Percentiles rank a stretch among this genome's conserved stretches.
phyloP scores from a whole-genome alignment of 35 echinoderm and acorn worm species.

The Heliocidaris erythrogramma region DNA sequence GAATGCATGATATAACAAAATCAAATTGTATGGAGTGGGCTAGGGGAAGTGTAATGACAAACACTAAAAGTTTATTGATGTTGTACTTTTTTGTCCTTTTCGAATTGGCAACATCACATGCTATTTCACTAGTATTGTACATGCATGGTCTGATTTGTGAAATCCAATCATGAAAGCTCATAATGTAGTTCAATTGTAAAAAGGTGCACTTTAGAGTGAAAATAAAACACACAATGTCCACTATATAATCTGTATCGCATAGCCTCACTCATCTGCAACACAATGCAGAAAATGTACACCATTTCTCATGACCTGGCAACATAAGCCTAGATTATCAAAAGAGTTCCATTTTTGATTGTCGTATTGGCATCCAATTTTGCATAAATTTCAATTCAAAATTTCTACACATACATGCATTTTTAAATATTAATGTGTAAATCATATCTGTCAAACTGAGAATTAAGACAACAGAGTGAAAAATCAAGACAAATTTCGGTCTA shows the following conservation, averaged over 20 bases:
- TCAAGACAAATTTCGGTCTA: too few relatives aligned
- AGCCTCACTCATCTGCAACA: background rate
- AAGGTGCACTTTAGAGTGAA: background rate
- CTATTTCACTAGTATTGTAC: background rate
- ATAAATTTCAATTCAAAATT: too few relatives aligned
- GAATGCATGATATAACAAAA: background rate
- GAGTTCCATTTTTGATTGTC: too few relatives aligned
- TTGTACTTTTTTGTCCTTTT: too few relatives aligned
- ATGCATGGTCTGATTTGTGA: background rate
- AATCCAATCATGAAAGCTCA: background rate
- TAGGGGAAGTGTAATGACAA: background rate
- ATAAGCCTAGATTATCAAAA: too few relatives aligned
- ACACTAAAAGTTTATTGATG: background rate
- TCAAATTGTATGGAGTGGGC: background rate
- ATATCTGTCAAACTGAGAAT: too few relatives aligned
- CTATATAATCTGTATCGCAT: background rate
- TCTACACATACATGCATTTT: too few relatives aligned
- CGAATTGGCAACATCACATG: background rate
- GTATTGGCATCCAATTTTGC: too few relatives aligned
- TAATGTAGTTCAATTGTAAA: background rate
- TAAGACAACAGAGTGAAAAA: too few relatives aligned
- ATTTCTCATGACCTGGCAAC: too few relatives aligned
- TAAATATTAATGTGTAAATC: too few relatives aligned
- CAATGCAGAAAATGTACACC: too few relatives aligned
- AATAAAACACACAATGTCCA: background rate